These are phyloP conservation scores for Poeciliopsis turneri DNA, from an alignment of 2,797 vertebrate genomes.

Conservation along the genomic window DNA sequence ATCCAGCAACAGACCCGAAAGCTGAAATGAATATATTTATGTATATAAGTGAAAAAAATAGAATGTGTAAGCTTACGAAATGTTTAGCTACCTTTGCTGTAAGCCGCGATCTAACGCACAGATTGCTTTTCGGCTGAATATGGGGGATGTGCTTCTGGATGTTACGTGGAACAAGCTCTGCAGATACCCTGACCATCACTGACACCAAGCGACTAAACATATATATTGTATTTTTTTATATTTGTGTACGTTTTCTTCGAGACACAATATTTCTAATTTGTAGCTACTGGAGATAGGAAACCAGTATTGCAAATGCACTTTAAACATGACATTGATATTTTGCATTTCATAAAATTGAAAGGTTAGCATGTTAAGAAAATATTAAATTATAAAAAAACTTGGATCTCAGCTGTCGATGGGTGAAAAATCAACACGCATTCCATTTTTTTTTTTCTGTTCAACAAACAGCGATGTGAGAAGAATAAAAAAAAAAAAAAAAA, in stretches of 20 bases:
- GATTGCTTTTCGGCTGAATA: not conserved
- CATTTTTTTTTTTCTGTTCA: not conserved
- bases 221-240: not conserved
- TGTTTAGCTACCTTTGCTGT: too few relatives aligned
- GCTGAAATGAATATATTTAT: rapidly evolving
- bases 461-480: not conserved
- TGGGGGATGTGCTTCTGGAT: not conserved
- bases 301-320: not conserved
- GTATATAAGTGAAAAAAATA: too few relatives aligned
- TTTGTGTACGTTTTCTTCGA: not conserved
- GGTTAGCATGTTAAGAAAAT: not conserved
- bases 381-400: not conserved
- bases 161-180: not conserved
- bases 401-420: not conserved
- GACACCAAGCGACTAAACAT: conserved; percentile 2
- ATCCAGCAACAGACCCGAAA: not conserved
- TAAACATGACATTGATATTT: not conserved
- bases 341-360: not conserved
- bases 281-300: not conserved
- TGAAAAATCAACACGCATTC: not conserved
- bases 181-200: not conserved
- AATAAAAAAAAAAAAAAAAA: not conserved
- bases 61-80: not conserved
- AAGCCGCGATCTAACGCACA: not conserved
- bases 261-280: not conserved